Evolutionary conservation across 2,888 invertebrate genomes (phyloP).

Genomic region (Odontomyia ornata): DNA sequence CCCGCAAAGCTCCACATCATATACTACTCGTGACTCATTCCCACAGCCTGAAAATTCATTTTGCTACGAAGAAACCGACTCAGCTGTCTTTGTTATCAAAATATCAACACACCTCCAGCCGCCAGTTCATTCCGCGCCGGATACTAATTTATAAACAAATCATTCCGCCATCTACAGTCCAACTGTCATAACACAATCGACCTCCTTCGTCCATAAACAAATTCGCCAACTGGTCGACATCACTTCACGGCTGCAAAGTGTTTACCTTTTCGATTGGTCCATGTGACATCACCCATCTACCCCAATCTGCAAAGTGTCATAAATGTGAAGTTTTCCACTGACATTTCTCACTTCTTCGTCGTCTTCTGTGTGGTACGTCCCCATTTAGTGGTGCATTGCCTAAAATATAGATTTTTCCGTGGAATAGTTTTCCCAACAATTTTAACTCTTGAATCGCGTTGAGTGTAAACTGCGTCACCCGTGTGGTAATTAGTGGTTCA

Average conservation of each 20-base stretch:
- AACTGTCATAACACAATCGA: not conserved
- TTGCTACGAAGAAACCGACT: too few species aligned
- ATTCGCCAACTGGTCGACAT: conserved; percentile 4
- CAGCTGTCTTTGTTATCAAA: too few species aligned
- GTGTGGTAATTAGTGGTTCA: not conserved
- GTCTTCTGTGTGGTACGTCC: not conserved
- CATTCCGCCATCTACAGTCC: not conserved
- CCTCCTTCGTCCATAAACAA: not conserved
- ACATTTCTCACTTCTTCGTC: conserved; percentile 36
- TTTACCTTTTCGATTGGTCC: conserved; percentile 40
- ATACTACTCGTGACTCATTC: too few species aligned
- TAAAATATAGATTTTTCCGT: conserved; percentile 8
- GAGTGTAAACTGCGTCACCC: not conserved
- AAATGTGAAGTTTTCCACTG: conserved; percentile 39
- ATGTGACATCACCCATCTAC: not conserved
- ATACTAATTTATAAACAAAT: not conserved
- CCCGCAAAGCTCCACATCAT: too few species aligned
- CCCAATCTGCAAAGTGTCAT: conserved; percentile 34
- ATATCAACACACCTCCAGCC: too few species aligned
- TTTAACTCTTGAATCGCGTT: not conserved
- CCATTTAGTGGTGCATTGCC: not conserved
- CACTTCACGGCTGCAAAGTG: not conserved
- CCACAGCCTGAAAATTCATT: too few species aligned
- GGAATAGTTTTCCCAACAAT: conserved; percentile 5
- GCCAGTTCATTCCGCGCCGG: too few species aligned